Base-by-base conservation (phyloP, 2,888 invertebrate genomes). In the Dolomedes plantarius region DNA sequence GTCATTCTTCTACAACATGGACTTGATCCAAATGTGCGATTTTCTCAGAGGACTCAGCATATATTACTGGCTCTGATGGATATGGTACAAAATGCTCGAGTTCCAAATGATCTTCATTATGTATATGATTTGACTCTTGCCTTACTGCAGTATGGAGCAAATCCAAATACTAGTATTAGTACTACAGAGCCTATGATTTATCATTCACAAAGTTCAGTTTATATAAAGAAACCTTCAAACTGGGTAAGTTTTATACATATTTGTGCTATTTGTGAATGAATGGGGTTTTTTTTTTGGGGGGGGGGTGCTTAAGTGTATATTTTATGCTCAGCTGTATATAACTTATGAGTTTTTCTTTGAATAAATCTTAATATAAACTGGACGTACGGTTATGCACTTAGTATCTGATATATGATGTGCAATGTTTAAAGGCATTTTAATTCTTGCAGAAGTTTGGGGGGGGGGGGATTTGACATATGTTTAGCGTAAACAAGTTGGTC, bases 101-200 rank as follows among this genome's bases (percentile, higher is more conserved):
- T 93, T 81, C 93, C 94, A 79, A 92, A 93, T 73, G 95, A 95
- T 90, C 93, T 95, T 90, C 92, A 93, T 88, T 94, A 94, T 90
- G 94, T 95, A 77, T 94, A 95, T 90, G 94, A 94, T 90, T 93
- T 95, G 89, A 94, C 95, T 2, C 91, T 94, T 87, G 94, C 94
- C 0, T 92, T 95, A 23, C 93, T 95, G 68, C 95, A 95, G 90
- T 94, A 94, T 90, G 95, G 95, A 74, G 95, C 95, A 62, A 94
- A 95, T 92, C 94, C 95, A 19, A 94, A 95, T 90, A 92, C 94
- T 80, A 93, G 93, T 89, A 92, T 94, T 46, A 91, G 91, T 87
- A 91, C 91, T 56, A 91, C 92, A 1, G 92, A 93, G 85, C 91
- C 92, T 16, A 92, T 92, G 90, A 92, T 93, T 85, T 92, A 92